Base-by-base conservation (phyloP, 2,113 vertebrate species). In the Bujurquina vittata region DNA sequence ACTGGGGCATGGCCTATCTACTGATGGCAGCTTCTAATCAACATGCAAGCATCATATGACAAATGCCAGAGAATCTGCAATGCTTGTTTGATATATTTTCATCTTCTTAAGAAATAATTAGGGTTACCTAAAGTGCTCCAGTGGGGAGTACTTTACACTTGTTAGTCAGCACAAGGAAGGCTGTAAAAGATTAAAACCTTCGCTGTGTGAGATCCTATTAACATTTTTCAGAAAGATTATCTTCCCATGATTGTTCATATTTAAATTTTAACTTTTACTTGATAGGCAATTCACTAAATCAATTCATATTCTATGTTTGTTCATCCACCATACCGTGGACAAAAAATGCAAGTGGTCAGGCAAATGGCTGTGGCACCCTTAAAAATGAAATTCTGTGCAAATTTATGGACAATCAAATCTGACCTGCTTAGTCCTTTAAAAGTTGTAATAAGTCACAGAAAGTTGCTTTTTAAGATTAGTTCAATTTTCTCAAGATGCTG, bases 131-230 rank as follows among this genome's bases (percentile, higher is more conserved):
- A 86, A 87, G 78, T 81, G 69, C 76, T 90, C 79, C 79, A 84
- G 74, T 23, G 60, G 74, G 60, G 77, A 90, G 84, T 49, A 75
- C 74, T 77, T 86, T 79, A 81, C 40, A 35, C 54, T 77, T 61
- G 74, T 75, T 61, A 74, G 69, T 78, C 81, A 86, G 87, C 79
- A 60, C 23, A 6, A 73, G 52, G 56, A 85, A 85, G 75, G 76
- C 69, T 84, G 84, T 40, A 79, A 79, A 81, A 90, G 88, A 90
- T 87, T 85, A 90, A 82, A 88, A 87, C 67, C 62, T 73, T 85
- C 77, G 60, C 87, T 85, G 88, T 78, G 56, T 81, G 81, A 83
- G 49, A 74, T 57, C 85, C 87, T 84, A 90, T 91, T 90, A 83
- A 89, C 72, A 11, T 49, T 76, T 59, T 80, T 78, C 85, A 63